phyloP scores from a whole-genome alignment of 2,888 invertebrate species.

The Toxonevra muliebris region DNA sequence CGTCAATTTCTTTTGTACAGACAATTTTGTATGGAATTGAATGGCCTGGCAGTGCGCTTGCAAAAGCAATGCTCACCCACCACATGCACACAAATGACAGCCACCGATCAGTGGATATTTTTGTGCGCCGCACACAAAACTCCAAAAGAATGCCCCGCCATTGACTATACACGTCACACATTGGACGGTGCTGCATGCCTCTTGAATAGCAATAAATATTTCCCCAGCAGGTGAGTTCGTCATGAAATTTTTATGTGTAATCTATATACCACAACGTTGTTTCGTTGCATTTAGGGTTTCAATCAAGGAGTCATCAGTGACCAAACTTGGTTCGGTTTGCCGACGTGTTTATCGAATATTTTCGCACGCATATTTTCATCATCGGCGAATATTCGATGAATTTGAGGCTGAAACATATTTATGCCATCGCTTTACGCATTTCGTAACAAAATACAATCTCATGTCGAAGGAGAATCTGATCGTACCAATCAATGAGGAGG shows the following conservation, averaged over 20 bases:
- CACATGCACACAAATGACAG: constrained; percentile 99
- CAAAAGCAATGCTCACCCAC: constrained; percentile 97
- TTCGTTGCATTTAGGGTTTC: constrained; percentile 80
- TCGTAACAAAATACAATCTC: constrained; percentile 97
- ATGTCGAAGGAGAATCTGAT: constrained; percentile 99
- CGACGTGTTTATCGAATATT: constrained; percentile 98
- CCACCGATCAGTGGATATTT: constrained; percentile 99
- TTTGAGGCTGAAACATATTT: constrained; percentile 97
- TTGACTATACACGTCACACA: constrained; percentile 98
- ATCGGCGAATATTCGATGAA: constrained; percentile 94
- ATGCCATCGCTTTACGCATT: constrained; percentile 95
- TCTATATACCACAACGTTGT: neutral
- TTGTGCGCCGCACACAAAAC: constrained; percentile 99
- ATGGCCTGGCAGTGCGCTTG: constrained; percentile 95
- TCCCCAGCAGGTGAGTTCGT: constrained; percentile 88
- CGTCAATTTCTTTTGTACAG: constrained; percentile 66
- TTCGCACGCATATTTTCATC: constrained; percentile 99
- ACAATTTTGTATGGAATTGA: constrained; percentile 99
- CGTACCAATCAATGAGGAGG: constrained; percentile 93
- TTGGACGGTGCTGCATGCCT: constrained; percentile 98
- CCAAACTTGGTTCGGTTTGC: constrained; percentile 98
- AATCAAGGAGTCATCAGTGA: constrained; percentile 98
- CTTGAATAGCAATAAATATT: constrained; percentile 99
- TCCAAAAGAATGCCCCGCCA: constrained; percentile 99
- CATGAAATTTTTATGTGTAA: neutral